Conservation (phyloP, 2,888 invertebrate species). For the Lepidonotus clava region DNA sequence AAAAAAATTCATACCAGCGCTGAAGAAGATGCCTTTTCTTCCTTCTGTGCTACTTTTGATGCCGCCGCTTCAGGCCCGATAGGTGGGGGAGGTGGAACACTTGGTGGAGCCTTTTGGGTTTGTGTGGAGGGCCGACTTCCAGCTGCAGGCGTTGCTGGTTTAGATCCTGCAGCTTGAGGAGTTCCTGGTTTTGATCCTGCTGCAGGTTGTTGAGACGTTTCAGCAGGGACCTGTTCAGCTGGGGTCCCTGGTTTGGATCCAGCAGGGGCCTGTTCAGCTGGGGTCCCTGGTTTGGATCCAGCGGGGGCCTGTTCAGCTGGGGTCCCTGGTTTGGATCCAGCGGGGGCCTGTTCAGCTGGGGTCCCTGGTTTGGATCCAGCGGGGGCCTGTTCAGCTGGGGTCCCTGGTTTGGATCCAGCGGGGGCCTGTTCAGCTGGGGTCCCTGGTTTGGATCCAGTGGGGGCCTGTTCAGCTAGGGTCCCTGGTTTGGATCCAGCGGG, state of each 20-base stretch:
- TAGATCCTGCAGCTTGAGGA: slow-evolving; percentile 40
- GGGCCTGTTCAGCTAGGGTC: too few relatives aligned
- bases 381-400: background rate
- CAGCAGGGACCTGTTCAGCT: background rate
- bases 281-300: background rate
- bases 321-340: background rate
- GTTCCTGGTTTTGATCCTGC: background rate
- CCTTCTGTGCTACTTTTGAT: background rate
- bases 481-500: slow-evolving; percentile 37
- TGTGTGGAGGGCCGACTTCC: background rate
- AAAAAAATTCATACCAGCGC: background rate
- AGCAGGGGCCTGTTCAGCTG: background rate
- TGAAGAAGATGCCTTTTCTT: slow-evolving; percentile 19
- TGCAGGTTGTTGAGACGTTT: background rate
- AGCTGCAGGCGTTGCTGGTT: slow-evolving; percentile 29
- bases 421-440: slow-evolving; percentile 11
- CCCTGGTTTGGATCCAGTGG: background rate
- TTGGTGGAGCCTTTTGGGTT: background rate
- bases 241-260: slow-evolving; percentile 52
- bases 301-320: slow-evolving; percentile 14
- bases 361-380: background rate
- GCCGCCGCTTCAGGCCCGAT: background rate
- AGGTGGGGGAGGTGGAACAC: slow-evolving; percentile 48
- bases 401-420: slow-evolving; percentile 2
- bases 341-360: too few relatives aligned